Conservation (phyloP, 92 coral and sea anemone species). For the Desmophyllum pertusum region DNA sequence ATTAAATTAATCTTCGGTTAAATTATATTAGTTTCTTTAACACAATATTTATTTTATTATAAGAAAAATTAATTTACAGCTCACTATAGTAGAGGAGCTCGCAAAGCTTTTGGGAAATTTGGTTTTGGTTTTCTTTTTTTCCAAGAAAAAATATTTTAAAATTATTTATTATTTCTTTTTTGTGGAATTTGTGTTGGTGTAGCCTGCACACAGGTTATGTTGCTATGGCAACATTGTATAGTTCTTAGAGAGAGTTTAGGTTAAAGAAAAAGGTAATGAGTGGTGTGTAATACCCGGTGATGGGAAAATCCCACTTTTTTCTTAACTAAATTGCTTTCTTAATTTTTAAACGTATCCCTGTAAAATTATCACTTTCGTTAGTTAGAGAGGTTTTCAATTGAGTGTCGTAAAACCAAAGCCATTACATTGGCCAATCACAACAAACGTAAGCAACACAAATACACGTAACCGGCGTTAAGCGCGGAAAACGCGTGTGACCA, state of each 20-base stretch:
- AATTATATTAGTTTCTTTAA: not conserved
- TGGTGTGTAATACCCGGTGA: not conserved
- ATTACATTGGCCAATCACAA: no score
- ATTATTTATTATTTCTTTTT: slow-evolving; percentile 16
- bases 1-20: not conserved
- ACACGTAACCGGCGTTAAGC: no score
- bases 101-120: not conserved
- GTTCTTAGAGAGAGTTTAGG: not conserved
- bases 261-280: no score
- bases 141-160: slow-evolving; percentile 24
- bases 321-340: no score
- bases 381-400: no score
- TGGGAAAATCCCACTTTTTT: not conserved
- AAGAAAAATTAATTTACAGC: slow-evolving; percentile 13
- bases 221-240: slow-evolving; percentile 23
- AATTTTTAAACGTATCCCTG: no score
- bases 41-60: slow-evolving; percentile 8
- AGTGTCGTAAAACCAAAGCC: no score
- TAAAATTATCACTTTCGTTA: no score
- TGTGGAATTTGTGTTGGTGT: not conserved
- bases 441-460: no score
- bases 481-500: no score
- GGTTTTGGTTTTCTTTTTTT: slow-evolving; percentile 26
- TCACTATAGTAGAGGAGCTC: not conserved
- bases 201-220: no score